Percentiles rank a stretch among this genome's conserved stretches.
Evolutionary conservation across 2,797 vertebrate species (phyloP).

Genomic region (Distichodus sexfasciatus): DNA sequence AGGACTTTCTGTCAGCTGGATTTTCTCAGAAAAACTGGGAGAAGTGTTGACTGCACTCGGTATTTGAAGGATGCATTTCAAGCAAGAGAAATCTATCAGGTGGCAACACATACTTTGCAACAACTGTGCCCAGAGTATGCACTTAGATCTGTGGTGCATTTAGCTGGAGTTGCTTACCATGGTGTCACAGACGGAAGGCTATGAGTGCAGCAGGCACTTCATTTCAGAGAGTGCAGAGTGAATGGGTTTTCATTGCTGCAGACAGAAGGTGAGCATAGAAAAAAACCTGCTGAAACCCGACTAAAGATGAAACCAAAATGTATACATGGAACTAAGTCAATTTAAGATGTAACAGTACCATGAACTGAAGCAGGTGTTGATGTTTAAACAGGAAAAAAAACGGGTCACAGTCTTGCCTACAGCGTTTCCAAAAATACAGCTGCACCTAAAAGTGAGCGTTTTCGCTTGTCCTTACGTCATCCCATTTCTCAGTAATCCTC

Average conservation of each 20-base stretch:
- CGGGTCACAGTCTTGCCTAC: no score
- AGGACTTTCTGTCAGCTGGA: slow-evolving; percentile 12
- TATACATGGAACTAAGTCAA: background rate
- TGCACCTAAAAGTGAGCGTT: background rate
- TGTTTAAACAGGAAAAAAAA: background rate
- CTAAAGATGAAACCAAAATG: background rate
- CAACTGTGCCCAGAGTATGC: background rate
- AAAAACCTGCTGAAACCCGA: background rate
- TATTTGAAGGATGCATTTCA: background rate
- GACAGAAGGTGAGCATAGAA: background rate
- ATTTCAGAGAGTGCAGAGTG: background rate
- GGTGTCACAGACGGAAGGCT: background rate
- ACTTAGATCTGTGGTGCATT: slow-evolving; percentile 8
- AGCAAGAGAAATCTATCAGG: background rate
- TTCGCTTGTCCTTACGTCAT: background rate
- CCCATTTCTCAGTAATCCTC: slow-evolving; percentile 1
- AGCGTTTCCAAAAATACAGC: no score
- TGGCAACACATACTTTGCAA: background rate
- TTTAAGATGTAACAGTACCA: background rate
- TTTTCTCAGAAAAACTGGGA: background rate
- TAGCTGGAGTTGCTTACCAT: background rate
- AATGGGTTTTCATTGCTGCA: slow-evolving; percentile 4
- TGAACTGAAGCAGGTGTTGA: background rate
- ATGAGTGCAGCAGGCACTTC: background rate
- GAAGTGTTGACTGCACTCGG: background rate